Conservation (phyloP, 2,113 vertebrate species). For the Planiliza haematocheilus region DNA sequence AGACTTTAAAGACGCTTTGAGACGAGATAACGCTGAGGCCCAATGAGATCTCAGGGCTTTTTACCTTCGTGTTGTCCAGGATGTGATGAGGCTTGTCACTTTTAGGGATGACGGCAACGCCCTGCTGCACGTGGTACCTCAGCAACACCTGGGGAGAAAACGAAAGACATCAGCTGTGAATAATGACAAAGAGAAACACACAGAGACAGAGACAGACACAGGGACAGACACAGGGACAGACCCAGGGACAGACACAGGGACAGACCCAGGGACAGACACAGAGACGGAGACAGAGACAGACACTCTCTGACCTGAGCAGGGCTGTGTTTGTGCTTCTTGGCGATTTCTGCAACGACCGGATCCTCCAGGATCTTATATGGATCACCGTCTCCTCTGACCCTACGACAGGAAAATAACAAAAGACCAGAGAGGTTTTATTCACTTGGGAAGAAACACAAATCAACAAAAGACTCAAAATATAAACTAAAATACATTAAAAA, state of each 20-base stretch:
- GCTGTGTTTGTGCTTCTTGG: conserved; percentile 70
- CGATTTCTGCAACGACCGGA: conserved; percentile 70
- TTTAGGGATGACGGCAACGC: conserved; percentile 81
- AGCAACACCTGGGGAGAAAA: conserved; percentile 76
- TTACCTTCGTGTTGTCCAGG: conserved; percentile 85
- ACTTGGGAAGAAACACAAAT: too few relatives aligned
- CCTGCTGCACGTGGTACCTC: conserved; percentile 82
- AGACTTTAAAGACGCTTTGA: too few relatives aligned
- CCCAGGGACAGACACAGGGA: conserved; percentile 45
- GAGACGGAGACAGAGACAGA: conserved; percentile 37
- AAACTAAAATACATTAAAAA: too few relatives aligned
- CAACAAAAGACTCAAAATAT: too few relatives aligned
- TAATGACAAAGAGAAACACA: neutral
- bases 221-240: too few relatives aligned
- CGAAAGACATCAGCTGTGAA: neutral
- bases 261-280: too few relatives aligned
- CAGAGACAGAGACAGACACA: conserved; percentile 16
- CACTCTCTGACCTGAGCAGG: conserved; percentile 76
- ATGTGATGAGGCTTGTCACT: conserved; percentile 83
- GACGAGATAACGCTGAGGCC: too few relatives aligned
- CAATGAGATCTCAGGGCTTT: neutral
- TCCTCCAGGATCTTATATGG: conserved; percentile 78
- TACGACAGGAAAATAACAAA: conserved; percentile 12
- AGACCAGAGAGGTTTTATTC: neutral
- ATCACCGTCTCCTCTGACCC: conserved; percentile 70